Conservation (phyloP, 2,888 invertebrate species). For the Thumatha senex region DNA sequence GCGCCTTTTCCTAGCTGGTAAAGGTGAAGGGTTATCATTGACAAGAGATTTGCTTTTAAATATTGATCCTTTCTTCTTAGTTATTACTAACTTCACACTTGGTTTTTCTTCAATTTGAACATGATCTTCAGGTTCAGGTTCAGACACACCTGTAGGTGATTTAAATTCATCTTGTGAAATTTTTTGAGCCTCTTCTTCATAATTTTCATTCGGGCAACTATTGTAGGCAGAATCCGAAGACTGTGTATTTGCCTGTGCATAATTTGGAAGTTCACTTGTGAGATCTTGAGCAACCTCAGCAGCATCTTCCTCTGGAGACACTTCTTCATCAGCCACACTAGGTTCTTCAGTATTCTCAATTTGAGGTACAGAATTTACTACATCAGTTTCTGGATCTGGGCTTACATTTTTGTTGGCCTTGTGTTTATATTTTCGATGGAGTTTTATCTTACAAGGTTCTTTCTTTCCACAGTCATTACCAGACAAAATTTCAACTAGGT, state of each 20-base stretch:
- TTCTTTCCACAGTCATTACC: conserved; percentile 54
- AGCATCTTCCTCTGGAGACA: conserved; percentile 43
- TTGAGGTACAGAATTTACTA: conserved; percentile 26
- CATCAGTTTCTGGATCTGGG: conserved; percentile 52
- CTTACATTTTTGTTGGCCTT: conserved; percentile 61
- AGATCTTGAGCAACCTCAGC: conserved; percentile 43
- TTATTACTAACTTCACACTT: conserved; percentile 88
- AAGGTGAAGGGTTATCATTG: conserved; percentile 82
- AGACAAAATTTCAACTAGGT: conserved; percentile 66
- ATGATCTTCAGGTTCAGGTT: conserved; percentile 63
- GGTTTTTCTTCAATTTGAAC: conserved; percentile 73
- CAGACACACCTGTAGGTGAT: conserved; percentile 64
- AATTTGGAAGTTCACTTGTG: conserved; percentile 55
- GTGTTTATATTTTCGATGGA: conserved; percentile 61
- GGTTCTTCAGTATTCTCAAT: conserved; percentile 34
- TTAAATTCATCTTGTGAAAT: conserved; percentile 73
- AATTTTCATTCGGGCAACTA: conserved; percentile 74
- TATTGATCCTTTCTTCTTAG: conserved; percentile 94
- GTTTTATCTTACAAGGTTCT: conserved; percentile 57
- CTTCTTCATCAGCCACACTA: conserved; percentile 36
- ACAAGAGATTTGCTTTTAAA: conserved; percentile 92
- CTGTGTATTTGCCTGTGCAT: conserved; percentile 59
- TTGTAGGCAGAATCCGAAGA: conserved; percentile 75
- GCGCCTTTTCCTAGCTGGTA: conserved; percentile 87
- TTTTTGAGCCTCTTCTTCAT: conserved; percentile 68